Base-by-base conservation (phyloP, 2,888 invertebrate species). In the Carcina quercana region DNA sequence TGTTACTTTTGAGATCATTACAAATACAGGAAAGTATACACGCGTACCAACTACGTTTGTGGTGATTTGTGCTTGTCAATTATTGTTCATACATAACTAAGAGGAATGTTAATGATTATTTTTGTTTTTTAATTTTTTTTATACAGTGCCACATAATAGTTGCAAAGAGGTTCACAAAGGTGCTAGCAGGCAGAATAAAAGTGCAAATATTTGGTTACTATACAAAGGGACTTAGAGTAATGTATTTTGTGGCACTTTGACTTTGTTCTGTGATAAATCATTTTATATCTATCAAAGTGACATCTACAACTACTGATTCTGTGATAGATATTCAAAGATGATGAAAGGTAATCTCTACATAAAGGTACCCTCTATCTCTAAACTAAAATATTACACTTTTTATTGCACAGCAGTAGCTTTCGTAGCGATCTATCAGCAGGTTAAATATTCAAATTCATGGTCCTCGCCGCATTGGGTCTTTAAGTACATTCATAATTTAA, bases 1-100 rank as follows among this genome's bases (percentile, higher is more conserved):
- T 38, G 43, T 47, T 51, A 53, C 30, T 53, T 50, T 55, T 60
- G 68, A 70, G 69, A 69, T 67, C 69, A 64, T 42, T 41, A 49
- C 51, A 53, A 55, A 56, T 53, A 52, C 42, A 45, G 43, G 43
- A 38, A 40, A 22, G 25, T 29, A 29, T 29, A 21, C 21, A 29
- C 21, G 14, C 7, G 13, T n/a, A 10, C 13, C 20, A n/a, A n/a
- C n/a, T n/a, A n/a, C n/a, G 25, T 13, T 15, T 25, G 11, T 25
- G 7, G 15, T 27, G 15, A 13, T 25, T 31, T 25, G 31, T 31
- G 31, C 25, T 31, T 10, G 7, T 12, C 12, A 12, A 8, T 22
- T 22, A n/a, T 22, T 22, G n/a, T n/a, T n/a, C 10, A 7, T n/a
- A n/a, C 7, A 7, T 22, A 22, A 22, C 10, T 22, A 1, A 30